Conservation (phyloP, 1,140 invertebrate species). For the Nebria ingens region DNA sequence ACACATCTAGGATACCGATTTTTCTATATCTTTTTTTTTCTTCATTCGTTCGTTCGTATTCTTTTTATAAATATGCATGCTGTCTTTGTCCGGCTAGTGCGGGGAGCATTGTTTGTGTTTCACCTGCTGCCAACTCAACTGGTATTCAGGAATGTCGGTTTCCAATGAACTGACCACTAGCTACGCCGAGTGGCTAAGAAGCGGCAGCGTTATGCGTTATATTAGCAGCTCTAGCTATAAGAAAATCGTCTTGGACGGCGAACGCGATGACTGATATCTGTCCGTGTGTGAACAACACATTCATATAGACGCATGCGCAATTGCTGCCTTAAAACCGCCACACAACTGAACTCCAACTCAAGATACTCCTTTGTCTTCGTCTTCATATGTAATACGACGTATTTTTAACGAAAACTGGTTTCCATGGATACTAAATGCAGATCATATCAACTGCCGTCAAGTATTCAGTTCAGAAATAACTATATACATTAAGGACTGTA, state of each 20-base stretch:
- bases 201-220: too few relatives aligned
- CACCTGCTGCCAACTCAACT: neutral
- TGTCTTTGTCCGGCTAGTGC: neutral
- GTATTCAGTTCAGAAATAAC: too few relatives aligned
- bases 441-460: too few relatives aligned
- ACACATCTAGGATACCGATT: neutral
- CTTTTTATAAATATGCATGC: too few relatives aligned
- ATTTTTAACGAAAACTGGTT: neutral
- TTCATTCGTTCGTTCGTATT: neutral
- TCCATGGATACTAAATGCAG: too few relatives aligned
- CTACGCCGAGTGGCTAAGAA: neutral
- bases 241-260: too few relatives aligned
- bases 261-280: neutral
- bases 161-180: neutral
- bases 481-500: too few relatives aligned
- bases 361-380: neutral
- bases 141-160: neutral
- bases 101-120: neutral
- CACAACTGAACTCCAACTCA: neutral
- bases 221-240: too few relatives aligned
- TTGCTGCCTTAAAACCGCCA: neutral
- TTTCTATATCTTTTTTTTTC: neutral
- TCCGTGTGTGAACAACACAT: neutral
- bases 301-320: neutral
- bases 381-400: too few relatives aligned